phyloP scores from a whole-genome alignment of 2,113 vertebrate species.

The Spea bombifrons region DNA sequence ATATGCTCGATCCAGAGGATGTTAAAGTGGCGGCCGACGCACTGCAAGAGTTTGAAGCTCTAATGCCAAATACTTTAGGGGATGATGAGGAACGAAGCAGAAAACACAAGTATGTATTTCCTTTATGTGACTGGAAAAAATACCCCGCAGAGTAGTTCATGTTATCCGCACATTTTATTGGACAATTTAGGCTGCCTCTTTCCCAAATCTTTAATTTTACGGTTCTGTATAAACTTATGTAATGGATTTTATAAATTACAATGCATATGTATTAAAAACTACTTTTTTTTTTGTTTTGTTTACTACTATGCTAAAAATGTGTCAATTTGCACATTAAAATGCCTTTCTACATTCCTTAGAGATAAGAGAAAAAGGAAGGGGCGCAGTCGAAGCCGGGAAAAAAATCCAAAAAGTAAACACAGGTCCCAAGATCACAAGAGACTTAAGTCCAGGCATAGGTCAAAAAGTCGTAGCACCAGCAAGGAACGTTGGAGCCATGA shows the following conservation, averaged over 20 bases:
- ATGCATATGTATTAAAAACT: not conserved
- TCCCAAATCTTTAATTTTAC: too few species aligned
- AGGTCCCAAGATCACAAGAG: constrained; percentile 70
- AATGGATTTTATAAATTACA: not conserved
- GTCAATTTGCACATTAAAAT: too few species aligned
- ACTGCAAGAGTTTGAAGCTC: constrained; percentile 91
- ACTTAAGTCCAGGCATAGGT: constrained; percentile 62
- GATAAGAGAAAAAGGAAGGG: constrained; percentile 74
- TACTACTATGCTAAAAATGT: too few species aligned
- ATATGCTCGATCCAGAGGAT: constrained; percentile 88
- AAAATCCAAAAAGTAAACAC: constrained; percentile 65
- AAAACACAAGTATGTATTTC: constrained; percentile 73
- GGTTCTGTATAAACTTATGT: not conserved
- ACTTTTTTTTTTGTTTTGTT: too few species aligned
- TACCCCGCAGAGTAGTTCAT: too few species aligned
- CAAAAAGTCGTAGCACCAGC: constrained; percentile 63
- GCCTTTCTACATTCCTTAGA: constrained; percentile 50
- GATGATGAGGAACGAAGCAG: constrained; percentile 65
- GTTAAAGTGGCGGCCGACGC: constrained; percentile 91
- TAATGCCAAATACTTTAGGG: constrained; percentile 79
- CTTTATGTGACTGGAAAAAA: too few species aligned
- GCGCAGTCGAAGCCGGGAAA: constrained; percentile 67
- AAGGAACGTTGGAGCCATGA: constrained; percentile 69
- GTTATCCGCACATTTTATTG: too few species aligned
- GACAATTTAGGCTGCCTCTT: too few species aligned